Conservation (phyloP, 1,140 invertebrate genomes). For the Brachionus asplanchnoidis region DNA sequence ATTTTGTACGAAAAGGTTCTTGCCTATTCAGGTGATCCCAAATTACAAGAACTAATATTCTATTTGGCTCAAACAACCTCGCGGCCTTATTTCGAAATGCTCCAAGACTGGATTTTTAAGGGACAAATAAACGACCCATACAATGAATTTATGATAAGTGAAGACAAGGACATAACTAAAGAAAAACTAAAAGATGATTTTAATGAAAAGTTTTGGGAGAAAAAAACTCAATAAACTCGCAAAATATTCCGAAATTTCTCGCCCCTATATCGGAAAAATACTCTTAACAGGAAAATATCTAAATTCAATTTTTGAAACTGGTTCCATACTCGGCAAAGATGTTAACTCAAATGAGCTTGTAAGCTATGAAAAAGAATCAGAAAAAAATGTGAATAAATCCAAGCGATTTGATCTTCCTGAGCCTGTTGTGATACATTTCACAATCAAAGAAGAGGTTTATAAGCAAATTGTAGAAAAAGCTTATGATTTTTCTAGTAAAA, state of each 20-base stretch:
- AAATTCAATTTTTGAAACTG: conserved; percentile 72
- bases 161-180: conserved; percentile 66
- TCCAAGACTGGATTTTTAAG: conserved; percentile 89
- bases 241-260: conserved; percentile 80
- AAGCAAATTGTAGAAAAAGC: conserved; percentile 79
- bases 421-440: conserved; percentile 70
- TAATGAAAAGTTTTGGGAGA: conserved; percentile 89
- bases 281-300: conserved; percentile 92
- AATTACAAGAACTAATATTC: conserved; percentile 72
- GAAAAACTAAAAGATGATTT: conserved; percentile 68
- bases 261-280: conserved; percentile 76
- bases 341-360: conserved; percentile 9
- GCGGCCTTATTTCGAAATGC: conserved; percentile 81
- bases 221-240: conserved; percentile 73
- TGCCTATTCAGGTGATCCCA: conserved; percentile 59
- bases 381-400: neutral
- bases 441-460: conserved; percentile 70
- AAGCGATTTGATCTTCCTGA: conserved; percentile 59
- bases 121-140: conserved; percentile 86
- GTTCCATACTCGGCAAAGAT: neutral
- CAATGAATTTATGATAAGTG: conserved; percentile 83
- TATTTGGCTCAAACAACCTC: conserved; percentile 65
- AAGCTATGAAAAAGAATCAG: neutral
- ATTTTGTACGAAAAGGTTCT: conserved; percentile 74
- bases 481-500: conserved; percentile 82